phyloP scores from a whole-genome alignment of 2,113 vertebrate genomes.

The Nibea coibor region DNA sequence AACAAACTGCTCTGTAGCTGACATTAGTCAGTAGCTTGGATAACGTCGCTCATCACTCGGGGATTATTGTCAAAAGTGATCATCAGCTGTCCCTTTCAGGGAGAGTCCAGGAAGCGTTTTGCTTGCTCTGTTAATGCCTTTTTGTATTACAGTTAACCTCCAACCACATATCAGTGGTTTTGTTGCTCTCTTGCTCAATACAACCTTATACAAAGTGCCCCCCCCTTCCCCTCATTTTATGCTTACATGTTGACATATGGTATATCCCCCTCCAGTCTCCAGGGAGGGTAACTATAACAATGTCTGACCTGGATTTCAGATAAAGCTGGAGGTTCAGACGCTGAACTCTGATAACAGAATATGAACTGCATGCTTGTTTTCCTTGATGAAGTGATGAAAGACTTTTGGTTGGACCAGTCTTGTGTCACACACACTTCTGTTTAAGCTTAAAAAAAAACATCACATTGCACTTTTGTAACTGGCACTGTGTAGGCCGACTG shows the following conservation, averaged over 20 bases:
- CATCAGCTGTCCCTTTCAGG: conserved; percentile 35
- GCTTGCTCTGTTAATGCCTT: neutral
- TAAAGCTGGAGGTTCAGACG: conserved; percentile 57
- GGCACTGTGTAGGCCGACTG: neutral
- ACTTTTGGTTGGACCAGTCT: neutral
- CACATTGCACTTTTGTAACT: conserved; percentile 10
- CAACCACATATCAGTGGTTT: neutral
- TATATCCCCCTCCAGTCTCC: conserved; percentile 58
- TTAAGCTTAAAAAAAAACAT: neutral
- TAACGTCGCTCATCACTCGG: conserved; percentile 22
- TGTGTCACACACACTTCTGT: neutral
- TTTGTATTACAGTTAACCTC: neutral
- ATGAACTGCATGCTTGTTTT: neutral
- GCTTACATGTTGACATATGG: conserved; percentile 75
- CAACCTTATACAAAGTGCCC: neutral
- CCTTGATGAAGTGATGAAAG: conserved; percentile 29
- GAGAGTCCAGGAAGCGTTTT: conserved; percentile 15
- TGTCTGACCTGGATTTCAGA: conserved; percentile 77
- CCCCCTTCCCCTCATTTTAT: neutral
- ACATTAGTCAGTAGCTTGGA: neutral
- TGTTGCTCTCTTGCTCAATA: conserved; percentile 25
- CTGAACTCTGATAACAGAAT: conserved; percentile 18
- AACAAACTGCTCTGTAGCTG: neutral
- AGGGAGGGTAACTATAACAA: conserved; percentile 67
- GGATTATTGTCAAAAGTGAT: conserved; percentile 54